Percentiles rank a stretch among this genome's conserved stretches.
Evolutionary conservation across 2,797 vertebrate genomes (phyloP).

Genomic region (Anolis apletophallus): DNA sequence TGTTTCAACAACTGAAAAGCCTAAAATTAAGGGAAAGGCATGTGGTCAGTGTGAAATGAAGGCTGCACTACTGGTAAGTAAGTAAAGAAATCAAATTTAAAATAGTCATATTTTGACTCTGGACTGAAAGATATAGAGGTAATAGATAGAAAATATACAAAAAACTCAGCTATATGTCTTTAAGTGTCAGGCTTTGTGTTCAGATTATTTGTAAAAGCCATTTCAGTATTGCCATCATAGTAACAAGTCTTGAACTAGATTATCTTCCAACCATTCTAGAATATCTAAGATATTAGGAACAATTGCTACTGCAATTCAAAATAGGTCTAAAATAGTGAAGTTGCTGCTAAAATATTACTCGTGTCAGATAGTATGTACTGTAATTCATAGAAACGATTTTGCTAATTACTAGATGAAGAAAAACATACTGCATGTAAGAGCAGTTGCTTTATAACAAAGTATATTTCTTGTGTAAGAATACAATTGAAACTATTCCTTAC

Average conservation of each 20-base stretch:
- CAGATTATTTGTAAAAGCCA: not conserved
- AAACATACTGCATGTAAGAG: not conserved
- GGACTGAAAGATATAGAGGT: not conserved
- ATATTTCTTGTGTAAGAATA: not conserved
- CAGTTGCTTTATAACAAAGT: not conserved
- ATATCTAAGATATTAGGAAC: not conserved
- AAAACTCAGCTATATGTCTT: not conserved
- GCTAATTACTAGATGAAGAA: not conserved
- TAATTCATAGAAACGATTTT: too few species aligned
- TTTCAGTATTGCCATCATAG: not conserved
- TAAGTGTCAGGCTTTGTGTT: not conserved
- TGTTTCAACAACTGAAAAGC: slow-evolving; percentile 63
- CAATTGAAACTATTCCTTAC: not conserved
- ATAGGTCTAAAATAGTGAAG: not conserved
- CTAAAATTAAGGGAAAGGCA: slow-evolving; percentile 72
- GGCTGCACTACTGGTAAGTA: slow-evolving; percentile 81
- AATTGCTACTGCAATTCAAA: not conserved
- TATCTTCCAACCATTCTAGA: not conserved
- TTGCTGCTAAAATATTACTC: not conserved
- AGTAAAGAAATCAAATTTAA: not conserved
- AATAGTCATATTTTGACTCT: not conserved
- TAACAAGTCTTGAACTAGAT: not conserved
- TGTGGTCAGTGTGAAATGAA: slow-evolving; percentile 83
- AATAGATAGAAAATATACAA: not conserved
- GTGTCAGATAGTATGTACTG: too few species aligned